Evolutionary conservation across 2,113 vertebrate genomes (phyloP), one percentile per base, ranked within the genome.

Genomic region (Machaerirhynchus nigripectus): DNA sequence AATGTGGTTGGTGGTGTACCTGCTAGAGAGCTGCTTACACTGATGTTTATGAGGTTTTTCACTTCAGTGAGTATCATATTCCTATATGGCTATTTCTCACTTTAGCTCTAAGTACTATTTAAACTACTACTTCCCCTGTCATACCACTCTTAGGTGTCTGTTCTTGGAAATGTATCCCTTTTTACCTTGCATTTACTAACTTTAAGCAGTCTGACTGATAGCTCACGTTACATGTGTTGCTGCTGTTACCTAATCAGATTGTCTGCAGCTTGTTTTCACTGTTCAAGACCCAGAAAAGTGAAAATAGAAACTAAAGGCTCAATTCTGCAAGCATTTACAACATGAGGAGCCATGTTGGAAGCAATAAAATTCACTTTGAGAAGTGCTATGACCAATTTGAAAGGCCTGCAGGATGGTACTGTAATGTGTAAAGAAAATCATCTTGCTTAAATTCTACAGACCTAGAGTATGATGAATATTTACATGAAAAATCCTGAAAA

Each of bases 401-500:
- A 71, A 71, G 13, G 18, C 49, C 40, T 77, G 18, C 9, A 39
- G 21, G 10, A 59, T 19, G 28, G 7, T 37, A 47, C 15, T 53
- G 11, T 35, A 71, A 67, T 2, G 1, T 10, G 7, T 42, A 69
- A 65, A 91, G 69, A 96, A 94, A 95, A 91, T 68, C 39, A 64
- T 82, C 60, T 95, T 90, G 20, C 65, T 90, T 94, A 87, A 95
- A 90, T 92, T 95, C 85, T 64, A 59, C 26, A 91, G 20, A 92
- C 27, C 27, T 31, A 77, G 27, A 92, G 42, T 90, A 95, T 85
- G 68, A 97, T 60, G 23, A 85, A 80, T 86, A 71, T 83, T 89
- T 95, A 78, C 37, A 53, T 33, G 31, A 64, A 90, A 52, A 21
- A n/a, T 35, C 12, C 39, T 76, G 11, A 3, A 22, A 79, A 55